A percentile compares a stretch with the other conserved stretches of the same genome.
phyloP scores from a whole-genome alignment of 30 jellyfish, hydroid and myxozoan genomes.

The Catostylus mosaicus region DNA sequence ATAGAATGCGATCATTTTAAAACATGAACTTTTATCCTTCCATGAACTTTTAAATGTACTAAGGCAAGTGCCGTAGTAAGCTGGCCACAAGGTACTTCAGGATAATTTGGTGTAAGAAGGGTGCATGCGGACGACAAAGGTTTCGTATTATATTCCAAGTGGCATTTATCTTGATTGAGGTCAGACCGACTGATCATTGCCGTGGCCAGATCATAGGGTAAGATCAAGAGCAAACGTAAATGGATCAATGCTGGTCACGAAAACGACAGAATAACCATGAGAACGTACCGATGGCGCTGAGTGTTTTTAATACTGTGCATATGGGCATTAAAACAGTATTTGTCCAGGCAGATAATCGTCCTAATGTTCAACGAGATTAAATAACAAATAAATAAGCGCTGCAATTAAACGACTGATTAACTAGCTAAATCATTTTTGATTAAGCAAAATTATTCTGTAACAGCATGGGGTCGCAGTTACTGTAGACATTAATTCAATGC shows the following conservation, averaged over 20 bases:
- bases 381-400: not conserved
- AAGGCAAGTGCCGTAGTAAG: no score
- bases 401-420: conserved; percentile 29
- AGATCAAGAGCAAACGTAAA: not conserved
- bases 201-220: not conserved
- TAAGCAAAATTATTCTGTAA: conserved; percentile 16
- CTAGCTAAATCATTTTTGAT: not conserved
- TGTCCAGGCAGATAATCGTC: not conserved
- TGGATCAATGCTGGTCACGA: not conserved
- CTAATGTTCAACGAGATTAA: conserved; percentile 12
- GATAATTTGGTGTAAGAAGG: no score
- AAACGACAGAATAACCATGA: not conserved
- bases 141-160: no score
- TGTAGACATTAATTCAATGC: conserved; percentile 24
- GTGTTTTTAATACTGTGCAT: not conserved
- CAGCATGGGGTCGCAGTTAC: conserved; percentile 39
- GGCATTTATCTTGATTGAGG: no score
- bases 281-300: conserved; percentile 19
- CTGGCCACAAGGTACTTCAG: no score
- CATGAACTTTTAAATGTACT: no score
- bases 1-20: no score
- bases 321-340: conserved; percentile 1
- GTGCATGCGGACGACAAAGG: no score
- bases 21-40: no score
- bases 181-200: conserved; percentile 10